Conservation (phyloP, 2,113 vertebrate genomes). For the Gavialis gangeticus region DNA sequence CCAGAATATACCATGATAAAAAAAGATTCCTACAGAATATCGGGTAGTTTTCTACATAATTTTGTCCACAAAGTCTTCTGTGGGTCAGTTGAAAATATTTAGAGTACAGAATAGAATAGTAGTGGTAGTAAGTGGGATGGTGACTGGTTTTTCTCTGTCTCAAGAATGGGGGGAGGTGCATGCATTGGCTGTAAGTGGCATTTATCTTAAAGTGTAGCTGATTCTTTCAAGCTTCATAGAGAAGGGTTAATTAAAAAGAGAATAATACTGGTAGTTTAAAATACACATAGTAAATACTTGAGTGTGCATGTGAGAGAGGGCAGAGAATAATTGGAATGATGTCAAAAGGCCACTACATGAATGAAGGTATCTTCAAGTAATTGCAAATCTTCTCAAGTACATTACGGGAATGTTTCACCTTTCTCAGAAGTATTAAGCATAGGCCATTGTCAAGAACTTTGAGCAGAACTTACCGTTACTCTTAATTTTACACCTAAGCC, state of each 20-base stretch:
- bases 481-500: conserved; percentile 8
- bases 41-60: neutral
- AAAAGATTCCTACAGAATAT: neutral
- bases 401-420: conserved; percentile 36
- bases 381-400: conserved; percentile 42
- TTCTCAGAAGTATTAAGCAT: conserved; percentile 48
- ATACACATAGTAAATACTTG: neutral
- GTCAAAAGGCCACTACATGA: conserved; percentile 45
- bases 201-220: neutral
- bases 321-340: conserved; percentile 21
- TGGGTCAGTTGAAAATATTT: neutral
- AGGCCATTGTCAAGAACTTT: conserved; percentile 17
- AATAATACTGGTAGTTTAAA: neutral
- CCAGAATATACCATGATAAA: neutral
- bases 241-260: neutral
- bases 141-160: neutral
- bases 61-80: neutral
- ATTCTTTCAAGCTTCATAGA: neutral
- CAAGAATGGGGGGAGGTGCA: neutral
- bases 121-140: neutral
- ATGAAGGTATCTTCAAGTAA: conserved; percentile 44
- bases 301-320: fast-evolving
- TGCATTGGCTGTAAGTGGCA: neutral
- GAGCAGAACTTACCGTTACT: conserved; percentile 45
- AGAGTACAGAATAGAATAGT: neutral